Evolutionary conservation across 2,888 invertebrate species (phyloP), one percentile per base, ranked within the genome.

Genomic region (Leptinotarsa tumamoca): DNA sequence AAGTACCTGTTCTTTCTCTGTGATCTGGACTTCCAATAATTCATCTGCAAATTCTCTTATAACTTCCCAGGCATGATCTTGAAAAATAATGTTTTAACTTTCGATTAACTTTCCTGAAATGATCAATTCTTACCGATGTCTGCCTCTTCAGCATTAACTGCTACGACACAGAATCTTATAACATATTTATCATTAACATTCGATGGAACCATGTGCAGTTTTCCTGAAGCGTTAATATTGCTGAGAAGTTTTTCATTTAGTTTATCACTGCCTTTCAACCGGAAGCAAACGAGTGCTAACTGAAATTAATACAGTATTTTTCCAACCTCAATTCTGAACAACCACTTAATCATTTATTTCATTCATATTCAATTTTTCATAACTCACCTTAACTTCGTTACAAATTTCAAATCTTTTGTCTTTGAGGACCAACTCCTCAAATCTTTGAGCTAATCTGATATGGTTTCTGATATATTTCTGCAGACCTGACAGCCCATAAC

Each of bases 171-270:
- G 90, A 99, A 99, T 74, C 98, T 91, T 83, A 98, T 97, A 69
- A 97, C 95, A 87, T 95, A 98, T 84, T 94, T 93, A 68, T 97
- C 97, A 85, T 96, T 95, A 23, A 98, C 94, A 66, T 92, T 93
- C 0, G 98, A 96, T 0, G 98, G 98, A 15, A 98, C 98, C 98
- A 99, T 98, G 88, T 99, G 98, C 78, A 99, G 90, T 87, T 95
- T 95, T 17, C 98, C 98, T 4, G 98, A 97, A 76, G 96, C 98
- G 86, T 99, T 99, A 83, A 99, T 96, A 80, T 93, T 92, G 76
- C 96, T 96, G 83, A 99, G 89, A 56, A 99, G 90, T 87, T 96
- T 96, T 88, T 98, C 97, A 87, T 98, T 98, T 70, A 97, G 86
- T 83, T 95, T 94, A 83, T 94, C 93, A 4, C 90, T 88, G 73